phyloP scores from a whole-genome alignment of 2,113 vertebrate species.

The Marmota flaviventris region DNA sequence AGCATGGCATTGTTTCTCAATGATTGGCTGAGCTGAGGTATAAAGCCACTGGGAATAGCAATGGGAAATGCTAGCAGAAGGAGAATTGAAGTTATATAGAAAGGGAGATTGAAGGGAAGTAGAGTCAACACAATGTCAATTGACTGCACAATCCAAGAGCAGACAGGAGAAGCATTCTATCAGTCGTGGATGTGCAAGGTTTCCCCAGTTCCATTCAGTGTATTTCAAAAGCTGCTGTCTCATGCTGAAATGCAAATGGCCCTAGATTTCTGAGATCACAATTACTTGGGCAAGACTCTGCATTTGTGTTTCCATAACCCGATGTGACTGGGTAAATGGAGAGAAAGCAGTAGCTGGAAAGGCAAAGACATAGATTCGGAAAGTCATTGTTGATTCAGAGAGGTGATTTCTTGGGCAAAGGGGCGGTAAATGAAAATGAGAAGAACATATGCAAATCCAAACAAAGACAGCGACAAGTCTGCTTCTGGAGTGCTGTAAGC shows the following conservation, averaged over 20 bases:
- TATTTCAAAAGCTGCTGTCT: constrained; percentile 2
- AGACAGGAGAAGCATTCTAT: constrained; percentile 43
- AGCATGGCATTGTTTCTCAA: constrained; percentile 43
- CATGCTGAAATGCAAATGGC: constrained; percentile 56
- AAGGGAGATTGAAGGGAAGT: constrained; percentile 74
- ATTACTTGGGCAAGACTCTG: constrained; percentile 55
- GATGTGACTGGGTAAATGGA: constrained; percentile 69
- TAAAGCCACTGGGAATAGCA: constrained; percentile 63
- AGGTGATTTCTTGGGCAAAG: constrained; percentile 68
- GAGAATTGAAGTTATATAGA: constrained; percentile 74
- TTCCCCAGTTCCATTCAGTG: not conserved
- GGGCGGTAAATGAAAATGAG: not conserved
- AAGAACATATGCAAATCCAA: not conserved
- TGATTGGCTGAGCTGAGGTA: constrained; percentile 43
- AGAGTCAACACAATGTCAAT: constrained; percentile 76
- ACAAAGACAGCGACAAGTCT: not conserved
- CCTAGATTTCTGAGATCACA: constrained; percentile 39
- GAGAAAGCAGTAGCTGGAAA: constrained; percentile 68
- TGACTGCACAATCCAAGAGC: constrained; percentile 35
- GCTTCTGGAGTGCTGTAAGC: not conserved
- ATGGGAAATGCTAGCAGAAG: constrained; percentile 56
- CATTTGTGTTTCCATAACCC: constrained; percentile 58
- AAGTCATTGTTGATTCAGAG: constrained; percentile 57
- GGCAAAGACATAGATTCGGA: constrained; percentile 61
- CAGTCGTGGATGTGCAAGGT: not conserved